Evolutionary conservation across 1,140 invertebrate species (phyloP).

Genomic region (Brachionus sp.): DNA sequence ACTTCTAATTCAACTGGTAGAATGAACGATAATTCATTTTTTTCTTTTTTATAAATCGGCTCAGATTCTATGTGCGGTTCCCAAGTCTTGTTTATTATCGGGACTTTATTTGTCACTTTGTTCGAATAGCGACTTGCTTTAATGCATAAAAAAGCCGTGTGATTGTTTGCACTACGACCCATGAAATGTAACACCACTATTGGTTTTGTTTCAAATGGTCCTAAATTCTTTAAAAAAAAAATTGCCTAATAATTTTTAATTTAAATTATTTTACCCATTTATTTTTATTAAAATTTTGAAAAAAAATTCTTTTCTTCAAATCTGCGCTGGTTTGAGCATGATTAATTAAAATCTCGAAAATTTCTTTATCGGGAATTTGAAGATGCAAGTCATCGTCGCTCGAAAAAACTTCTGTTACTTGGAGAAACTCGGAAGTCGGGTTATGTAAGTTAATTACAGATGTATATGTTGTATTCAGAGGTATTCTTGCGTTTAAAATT

Average conservation of each 20-base stretch:
- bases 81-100: slow-evolving; percentile 32
- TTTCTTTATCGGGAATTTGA: background rate
- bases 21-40: slow-evolving; percentile 3
- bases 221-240: slow-evolving; percentile 11
- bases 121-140: background rate
- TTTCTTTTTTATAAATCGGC: background rate
- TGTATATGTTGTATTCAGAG: slow-evolving; percentile 82
- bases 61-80: background rate
- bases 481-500: slow-evolving; percentile 80
- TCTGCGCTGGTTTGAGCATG: background rate
- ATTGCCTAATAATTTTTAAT: background rate
- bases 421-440: slow-evolving; percentile 77
- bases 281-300: background rate
- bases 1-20: slow-evolving; percentile 32
- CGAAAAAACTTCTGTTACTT: slow-evolving; percentile 64
- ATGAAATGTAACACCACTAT: background rate
- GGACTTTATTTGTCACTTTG: background rate
- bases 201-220: slow-evolving; percentile 27
- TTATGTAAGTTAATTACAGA: slow-evolving; percentile 88
- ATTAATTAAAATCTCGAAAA: background rate
- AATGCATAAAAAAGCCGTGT: slow-evolving; percentile 35
- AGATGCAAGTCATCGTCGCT: slow-evolving; percentile 40
- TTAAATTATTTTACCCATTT: background rate
- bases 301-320: background rate
- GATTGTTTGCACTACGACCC: slow-evolving; percentile 9